Conservation (phyloP, 2,113 vertebrate species). For the Zosterops borbonicus region DNA sequence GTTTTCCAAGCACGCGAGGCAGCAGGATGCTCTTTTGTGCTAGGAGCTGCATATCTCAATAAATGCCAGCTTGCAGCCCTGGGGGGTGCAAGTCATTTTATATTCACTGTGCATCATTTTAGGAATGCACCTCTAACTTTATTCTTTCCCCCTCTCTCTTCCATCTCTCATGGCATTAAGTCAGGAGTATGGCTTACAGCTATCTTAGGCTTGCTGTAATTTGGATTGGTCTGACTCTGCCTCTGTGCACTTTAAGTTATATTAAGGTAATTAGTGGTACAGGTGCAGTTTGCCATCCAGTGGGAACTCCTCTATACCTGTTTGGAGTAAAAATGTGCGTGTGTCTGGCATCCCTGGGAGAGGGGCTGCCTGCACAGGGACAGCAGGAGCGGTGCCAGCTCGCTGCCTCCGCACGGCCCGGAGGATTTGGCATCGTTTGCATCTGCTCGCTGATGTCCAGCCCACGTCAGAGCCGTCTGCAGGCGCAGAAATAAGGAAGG, state of each 20-base stretch:
- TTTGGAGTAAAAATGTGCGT: fast-evolving
- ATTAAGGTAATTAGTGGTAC: not conserved
- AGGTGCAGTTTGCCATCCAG: not conserved
- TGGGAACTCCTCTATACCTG: not conserved
- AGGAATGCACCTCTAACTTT: not conserved
- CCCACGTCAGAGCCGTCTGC: not conserved
- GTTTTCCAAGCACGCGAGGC: not conserved
- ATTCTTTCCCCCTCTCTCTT: not conserved
- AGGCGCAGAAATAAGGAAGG: not conserved
- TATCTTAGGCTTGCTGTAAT: not conserved
- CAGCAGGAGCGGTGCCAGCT: not conserved
- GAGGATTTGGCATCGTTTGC: not conserved
- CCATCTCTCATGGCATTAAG: not conserved
- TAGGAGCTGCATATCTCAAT: not conserved
- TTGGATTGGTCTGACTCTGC: not conserved
- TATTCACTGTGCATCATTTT: not conserved
- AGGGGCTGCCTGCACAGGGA: not conserved
- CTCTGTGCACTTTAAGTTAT: not conserved
- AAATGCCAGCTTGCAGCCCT: not conserved
- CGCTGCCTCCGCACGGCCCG: not conserved
- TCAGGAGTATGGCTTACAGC: not conserved
- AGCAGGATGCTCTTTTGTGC: not conserved
- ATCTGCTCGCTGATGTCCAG: not conserved
- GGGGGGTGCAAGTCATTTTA: not conserved
- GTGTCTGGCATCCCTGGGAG: not conserved